Evolutionary conservation across 2,113 vertebrate species (phyloP).

Genomic region (Puma concolor): DNA sequence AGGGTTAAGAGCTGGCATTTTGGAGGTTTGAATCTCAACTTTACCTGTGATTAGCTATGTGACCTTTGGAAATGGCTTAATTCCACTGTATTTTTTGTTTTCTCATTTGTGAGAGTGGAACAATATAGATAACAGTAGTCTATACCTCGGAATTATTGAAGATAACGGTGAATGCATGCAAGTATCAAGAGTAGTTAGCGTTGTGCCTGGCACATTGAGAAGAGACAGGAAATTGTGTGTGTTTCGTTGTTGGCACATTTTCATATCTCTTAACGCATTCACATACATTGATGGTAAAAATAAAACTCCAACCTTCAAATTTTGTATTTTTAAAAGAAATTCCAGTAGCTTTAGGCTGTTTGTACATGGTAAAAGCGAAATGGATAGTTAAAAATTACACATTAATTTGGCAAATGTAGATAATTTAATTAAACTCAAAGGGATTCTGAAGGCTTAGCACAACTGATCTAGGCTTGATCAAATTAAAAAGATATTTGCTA

Average conservation of each 20-base stretch:
- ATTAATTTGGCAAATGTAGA: slow-evolving; percentile 12
- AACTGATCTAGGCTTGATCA: background rate
- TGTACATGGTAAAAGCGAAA: background rate
- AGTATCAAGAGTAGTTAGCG: background rate
- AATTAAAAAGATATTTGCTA: background rate
- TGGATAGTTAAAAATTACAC: background rate
- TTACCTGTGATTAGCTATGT: background rate
- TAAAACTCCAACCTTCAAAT: background rate
- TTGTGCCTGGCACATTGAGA: background rate
- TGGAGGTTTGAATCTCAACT: background rate
- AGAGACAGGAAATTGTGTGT: background rate
- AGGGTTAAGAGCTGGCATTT: background rate
- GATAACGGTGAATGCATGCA: background rate
- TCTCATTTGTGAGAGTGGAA: background rate
- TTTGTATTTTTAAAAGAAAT: background rate
- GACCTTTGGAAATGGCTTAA: background rate
- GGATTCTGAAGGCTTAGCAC: background rate
- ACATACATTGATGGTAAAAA: background rate
- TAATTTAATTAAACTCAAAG: slow-evolving; percentile 54
- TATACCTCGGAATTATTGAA: background rate
- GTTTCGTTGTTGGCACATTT: background rate
- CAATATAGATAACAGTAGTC: background rate
- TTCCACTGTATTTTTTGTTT: background rate
- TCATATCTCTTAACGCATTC: background rate
- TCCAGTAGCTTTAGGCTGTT: background rate